Evolutionary conservation across 2,888 invertebrate species (phyloP).

Genomic region (Calameuta idolon): DNA sequence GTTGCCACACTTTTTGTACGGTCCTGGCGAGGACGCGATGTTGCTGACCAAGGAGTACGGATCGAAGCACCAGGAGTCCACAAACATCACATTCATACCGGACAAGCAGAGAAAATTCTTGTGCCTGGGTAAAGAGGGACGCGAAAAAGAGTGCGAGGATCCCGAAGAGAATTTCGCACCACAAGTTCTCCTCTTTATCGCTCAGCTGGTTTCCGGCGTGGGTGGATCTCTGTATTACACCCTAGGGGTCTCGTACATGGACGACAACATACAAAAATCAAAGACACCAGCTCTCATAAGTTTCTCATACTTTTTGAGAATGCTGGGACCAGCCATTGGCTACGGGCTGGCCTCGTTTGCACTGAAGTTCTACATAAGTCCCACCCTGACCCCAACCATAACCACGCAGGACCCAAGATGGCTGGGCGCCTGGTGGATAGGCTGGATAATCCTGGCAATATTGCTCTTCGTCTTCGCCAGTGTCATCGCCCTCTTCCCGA

Average conservation of each 20-base stretch:
- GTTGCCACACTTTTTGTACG: constrained; percentile 77
- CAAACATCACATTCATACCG: constrained; percentile 62
- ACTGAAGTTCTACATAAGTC: constrained; percentile 76
- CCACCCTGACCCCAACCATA: constrained; percentile 75
- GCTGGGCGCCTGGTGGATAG: constrained; percentile 89
- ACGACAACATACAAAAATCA: constrained; percentile 80
- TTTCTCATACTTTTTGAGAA: constrained; percentile 76
- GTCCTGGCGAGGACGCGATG: constrained; percentile 76
- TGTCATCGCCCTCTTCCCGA: constrained; percentile 77
- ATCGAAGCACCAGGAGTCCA: constrained; percentile 58
- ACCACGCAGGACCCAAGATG: constrained; percentile 78
- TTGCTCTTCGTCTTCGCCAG: constrained; percentile 73
- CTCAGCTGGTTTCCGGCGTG: constrained; percentile 79
- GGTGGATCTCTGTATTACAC: constrained; percentile 79
- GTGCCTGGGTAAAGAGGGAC: constrained; percentile 65
- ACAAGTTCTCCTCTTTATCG: constrained; percentile 74
- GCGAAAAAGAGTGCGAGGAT: constrained; percentile 66
- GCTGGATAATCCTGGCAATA: constrained; percentile 76
- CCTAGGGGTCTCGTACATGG: constrained; percentile 80
- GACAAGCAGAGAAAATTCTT: constrained; percentile 72
- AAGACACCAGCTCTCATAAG: constrained; percentile 79
- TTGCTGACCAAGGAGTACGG: constrained; percentile 74
- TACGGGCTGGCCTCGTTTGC: constrained; percentile 76
- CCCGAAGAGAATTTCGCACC: constrained; percentile 73
- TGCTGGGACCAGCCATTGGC: constrained; percentile 78